Conservation (phyloP, 2,888 invertebrate species). For the Ommatoiulus sabulosus region DNA sequence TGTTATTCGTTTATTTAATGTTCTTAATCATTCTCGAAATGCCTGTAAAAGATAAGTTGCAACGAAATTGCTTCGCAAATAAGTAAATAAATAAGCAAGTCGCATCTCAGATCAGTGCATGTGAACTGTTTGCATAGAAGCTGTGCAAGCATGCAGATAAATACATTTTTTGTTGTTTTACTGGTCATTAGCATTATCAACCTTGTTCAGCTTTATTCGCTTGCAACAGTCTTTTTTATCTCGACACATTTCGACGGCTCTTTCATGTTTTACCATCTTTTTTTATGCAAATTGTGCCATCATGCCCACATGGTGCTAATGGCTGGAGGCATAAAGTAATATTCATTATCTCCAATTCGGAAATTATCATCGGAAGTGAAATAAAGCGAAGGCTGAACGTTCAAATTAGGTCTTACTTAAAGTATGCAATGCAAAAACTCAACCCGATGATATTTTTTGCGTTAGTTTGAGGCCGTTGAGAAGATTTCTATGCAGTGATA, state of each 20-base stretch:
- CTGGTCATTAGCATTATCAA: background rate
- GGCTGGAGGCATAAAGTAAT: background rate
- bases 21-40: too few relatives aligned
- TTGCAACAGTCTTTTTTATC: background rate
- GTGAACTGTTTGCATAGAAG: too few relatives aligned
- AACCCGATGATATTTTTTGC: background rate
- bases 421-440: background rate
- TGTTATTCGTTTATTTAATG: too few relatives aligned
- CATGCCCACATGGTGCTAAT: background rate
- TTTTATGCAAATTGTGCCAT: background rate
- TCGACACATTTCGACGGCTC: background rate
- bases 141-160: too few relatives aligned
- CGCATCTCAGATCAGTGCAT: too few relatives aligned
- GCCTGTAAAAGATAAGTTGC: too few relatives aligned
- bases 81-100: too few relatives aligned
- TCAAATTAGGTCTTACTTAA: constrained; percentile 18
- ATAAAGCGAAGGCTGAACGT: constrained; percentile 6
- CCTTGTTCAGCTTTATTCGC: background rate
- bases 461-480: background rate
- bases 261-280: background rate
- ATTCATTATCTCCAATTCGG: constrained; percentile 29
- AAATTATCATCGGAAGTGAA: constrained; percentile 5
- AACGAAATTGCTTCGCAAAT: too few relatives aligned
- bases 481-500: background rate
- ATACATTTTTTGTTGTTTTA: too few relatives aligned